phyloP scores from a whole-genome alignment of 2,113 vertebrate species.

The Typhlomys cinereus region DNA sequence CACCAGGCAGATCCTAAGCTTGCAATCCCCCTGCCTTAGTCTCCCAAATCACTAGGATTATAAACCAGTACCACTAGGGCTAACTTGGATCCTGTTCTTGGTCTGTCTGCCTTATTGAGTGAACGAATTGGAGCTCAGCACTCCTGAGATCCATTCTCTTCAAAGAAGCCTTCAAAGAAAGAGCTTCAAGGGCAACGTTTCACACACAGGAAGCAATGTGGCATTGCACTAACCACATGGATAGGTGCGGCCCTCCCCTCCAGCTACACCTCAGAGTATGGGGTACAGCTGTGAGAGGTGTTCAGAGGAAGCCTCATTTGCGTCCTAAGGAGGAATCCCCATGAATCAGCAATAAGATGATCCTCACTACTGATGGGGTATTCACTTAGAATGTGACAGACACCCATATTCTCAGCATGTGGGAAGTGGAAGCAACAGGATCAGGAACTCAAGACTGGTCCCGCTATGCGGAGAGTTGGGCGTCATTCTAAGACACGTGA shows the following conservation, averaged over 20 bases:
- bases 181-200: neutral
- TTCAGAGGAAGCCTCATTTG: neutral
- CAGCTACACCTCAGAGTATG: neutral
- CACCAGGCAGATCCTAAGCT: neutral
- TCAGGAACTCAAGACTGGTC: neutral
- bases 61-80: neutral
- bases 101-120: neutral
- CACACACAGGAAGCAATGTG: neutral
- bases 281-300: neutral
- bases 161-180: neutral
- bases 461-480: neutral
- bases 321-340: neutral
- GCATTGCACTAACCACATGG: neutral
- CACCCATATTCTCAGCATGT: neutral
- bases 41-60: neutral
- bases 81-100: neutral
- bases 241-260: neutral
- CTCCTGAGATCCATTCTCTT: slow-evolving; percentile 14
- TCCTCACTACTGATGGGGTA: neutral
- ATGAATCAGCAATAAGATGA: neutral
- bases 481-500: neutral
- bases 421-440: too few species aligned
- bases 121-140: neutral
- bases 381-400: neutral
- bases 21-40: neutral